Evolutionary conservation across 2,888 invertebrate species (phyloP), one percentile per base, ranked within the genome.

Genomic region (Halictus ligatus): DNA sequence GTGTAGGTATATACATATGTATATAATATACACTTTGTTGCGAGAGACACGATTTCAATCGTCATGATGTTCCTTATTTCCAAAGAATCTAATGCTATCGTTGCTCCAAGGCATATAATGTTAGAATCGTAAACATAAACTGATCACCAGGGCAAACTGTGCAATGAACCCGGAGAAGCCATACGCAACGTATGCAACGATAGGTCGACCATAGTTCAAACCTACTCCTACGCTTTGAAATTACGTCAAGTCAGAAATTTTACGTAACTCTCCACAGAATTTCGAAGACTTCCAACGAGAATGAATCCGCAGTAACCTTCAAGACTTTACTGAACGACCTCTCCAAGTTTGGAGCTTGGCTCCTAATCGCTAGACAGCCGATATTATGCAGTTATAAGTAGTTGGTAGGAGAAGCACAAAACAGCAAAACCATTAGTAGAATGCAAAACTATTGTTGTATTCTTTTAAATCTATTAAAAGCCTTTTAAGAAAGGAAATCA

Each of bases 161-260:
- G 10, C 29, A 21, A 18, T 76, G 46, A 76, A 43, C 64, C n/a
- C n/a, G 8, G 13, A 25, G 76, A 76, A 76, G 76, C 76, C 76
- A 7, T 76, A 76, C 25, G 10, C 29, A 46, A 29, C 6, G 46
- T 46, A 64, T 35, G 35, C 29, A 46, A 40, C 75, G 60, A 64
- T 64, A 46, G 75, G 75, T 43, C 40, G 35, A 58, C 40, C 15
- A 12, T 58, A 58, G 40, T 40, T 35, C 40, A 40, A 75, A 58
- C n/a, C 40, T n/a, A 21, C 54, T 1, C 10, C 54, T n/a, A 54
- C 18, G 60, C 43, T 64, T 46, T 46, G 46, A 40, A 75, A 35
- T 75, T 40, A 13, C n/a, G 21, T 1, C 29, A 5, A 21, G 12
- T 12, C 10, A 12, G 10, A 21, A 35, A 40, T 21, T 69, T 69